phyloP scores from a whole-genome alignment of 1,140 invertebrate genomes.

The Brachionus koreanus region DNA sequence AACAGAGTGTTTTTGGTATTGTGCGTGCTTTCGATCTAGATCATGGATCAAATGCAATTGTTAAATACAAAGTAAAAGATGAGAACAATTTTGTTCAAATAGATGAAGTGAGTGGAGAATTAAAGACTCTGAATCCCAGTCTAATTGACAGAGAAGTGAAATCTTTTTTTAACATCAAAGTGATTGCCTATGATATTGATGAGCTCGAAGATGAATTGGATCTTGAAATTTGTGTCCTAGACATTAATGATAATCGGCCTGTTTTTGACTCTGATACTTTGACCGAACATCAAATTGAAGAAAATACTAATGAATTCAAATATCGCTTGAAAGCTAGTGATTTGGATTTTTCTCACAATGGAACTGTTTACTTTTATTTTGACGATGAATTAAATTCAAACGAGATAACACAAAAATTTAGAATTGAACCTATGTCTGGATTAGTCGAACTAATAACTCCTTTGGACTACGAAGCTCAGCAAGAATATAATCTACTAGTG shows the following conservation, averaged over 20 bases:
- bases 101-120: slow-evolving; percentile 16
- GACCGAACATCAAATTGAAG: not conserved
- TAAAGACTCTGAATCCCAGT: not conserved
- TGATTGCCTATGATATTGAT: not conserved
- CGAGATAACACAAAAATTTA: slow-evolving; percentile 6
- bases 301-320: slow-evolving; percentile 22
- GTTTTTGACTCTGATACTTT: not conserved
- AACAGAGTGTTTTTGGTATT: not conserved
- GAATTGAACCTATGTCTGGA: slow-evolving; percentile 33
- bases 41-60: not conserved
- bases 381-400: not conserved
- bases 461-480: slow-evolving; percentile 16
- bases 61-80: slow-evolving; percentile 16
- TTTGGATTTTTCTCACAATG: not conserved
- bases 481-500: not conserved
- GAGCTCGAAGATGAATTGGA: slow-evolving; percentile 6
- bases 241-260: slow-evolving; percentile 35
- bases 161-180: not conserved
- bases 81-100: not conserved
- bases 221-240: slow-evolving; percentile 9
- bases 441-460: not conserved
- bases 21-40: slow-evolving; percentile 29
- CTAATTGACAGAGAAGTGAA: not conserved
- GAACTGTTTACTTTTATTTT: slow-evolving; percentile 34
- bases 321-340: not conserved